Percentiles rank a stretch among this genome's conserved stretches.
Conservation (phyloP, 2,113 vertebrate genomes). For the Dipodomys merriami region DNA sequence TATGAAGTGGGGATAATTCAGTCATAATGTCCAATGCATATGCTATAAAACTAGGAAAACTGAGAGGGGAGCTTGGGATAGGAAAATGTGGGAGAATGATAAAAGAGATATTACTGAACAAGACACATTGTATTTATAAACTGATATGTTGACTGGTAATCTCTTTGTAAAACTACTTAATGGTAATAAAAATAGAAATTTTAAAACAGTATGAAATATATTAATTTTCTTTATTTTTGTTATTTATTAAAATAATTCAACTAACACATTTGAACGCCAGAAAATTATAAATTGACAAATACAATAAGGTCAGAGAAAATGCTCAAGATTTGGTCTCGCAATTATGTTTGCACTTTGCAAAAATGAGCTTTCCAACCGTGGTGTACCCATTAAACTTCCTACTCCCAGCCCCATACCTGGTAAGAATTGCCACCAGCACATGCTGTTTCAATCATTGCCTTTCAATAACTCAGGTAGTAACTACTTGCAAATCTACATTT, state of each 20-base stretch:
- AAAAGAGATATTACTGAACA: too few relatives aligned
- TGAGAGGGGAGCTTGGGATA: too few relatives aligned
- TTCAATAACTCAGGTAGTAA: slow-evolving; percentile 19
- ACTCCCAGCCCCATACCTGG: background rate
- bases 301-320: slow-evolving; percentile 14
- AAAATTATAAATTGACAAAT: slow-evolving; percentile 1
- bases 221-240: background rate
- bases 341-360: slow-evolving; percentile 37
- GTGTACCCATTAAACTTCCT: background rate
- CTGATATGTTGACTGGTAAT: too few relatives aligned
- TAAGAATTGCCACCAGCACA: background rate
- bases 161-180: too few relatives aligned
- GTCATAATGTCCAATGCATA: too few relatives aligned
- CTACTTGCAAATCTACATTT: background rate
- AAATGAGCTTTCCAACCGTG: background rate
- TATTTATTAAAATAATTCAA: slow-evolving; percentile 24
- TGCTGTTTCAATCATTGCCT: slow-evolving; percentile 1
- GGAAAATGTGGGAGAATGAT: too few relatives aligned
- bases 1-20: too few relatives aligned
- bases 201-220: too few relatives aligned
- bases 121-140: too few relatives aligned
- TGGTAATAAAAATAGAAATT: too few relatives aligned
- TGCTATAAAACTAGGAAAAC: too few relatives aligned
- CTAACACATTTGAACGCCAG: background rate
- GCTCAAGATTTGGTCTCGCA: background rate